phyloP scores from a whole-genome alignment of 2,797 vertebrate species.

The Phalloptychus januarius region DNA sequence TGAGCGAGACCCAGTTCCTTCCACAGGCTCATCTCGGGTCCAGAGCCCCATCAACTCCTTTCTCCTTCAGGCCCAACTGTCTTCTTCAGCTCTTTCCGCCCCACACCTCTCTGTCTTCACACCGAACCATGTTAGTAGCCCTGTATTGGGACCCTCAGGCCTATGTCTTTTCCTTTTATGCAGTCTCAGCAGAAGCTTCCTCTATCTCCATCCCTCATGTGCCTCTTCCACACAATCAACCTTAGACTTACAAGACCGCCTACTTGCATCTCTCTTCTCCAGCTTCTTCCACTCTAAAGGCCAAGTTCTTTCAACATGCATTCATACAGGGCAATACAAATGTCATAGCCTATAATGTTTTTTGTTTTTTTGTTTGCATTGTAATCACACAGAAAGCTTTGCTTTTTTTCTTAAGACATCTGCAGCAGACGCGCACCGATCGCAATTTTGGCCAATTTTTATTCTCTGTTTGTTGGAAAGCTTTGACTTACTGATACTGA shows the following conservation, averaged over 20 bases:
- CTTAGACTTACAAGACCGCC: conserved; percentile 23
- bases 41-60: conserved; percentile 58
- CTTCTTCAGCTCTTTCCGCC: conserved; percentile 41
- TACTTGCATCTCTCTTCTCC: conserved; percentile 13
- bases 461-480: background rate
- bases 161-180: conserved; percentile 43
- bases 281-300: conserved; percentile 23
- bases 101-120: conserved; percentile 54
- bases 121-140: conserved; percentile 56
- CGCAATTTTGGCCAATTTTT: background rate
- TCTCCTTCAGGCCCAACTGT: conserved; percentile 68
- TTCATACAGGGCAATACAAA: background rate
- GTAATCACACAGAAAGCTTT: background rate
- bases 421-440: background rate
- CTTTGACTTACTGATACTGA: background rate
- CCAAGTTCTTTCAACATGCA: conserved; percentile 6
- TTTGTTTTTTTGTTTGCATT: background rate
- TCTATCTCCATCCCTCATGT: conserved; percentile 27
- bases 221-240: conserved; percentile 34
- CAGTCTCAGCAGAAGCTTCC: conserved; percentile 31
- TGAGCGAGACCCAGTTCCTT: conserved; percentile 68
- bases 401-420: background rate
- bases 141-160: conserved; percentile 54
- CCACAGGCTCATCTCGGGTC: conserved; percentile 57
- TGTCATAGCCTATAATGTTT: background rate